Evolutionary conservation across 1,140 invertebrate genomes (phyloP).

Genomic region (Lasioglossum baleicum): DNA sequence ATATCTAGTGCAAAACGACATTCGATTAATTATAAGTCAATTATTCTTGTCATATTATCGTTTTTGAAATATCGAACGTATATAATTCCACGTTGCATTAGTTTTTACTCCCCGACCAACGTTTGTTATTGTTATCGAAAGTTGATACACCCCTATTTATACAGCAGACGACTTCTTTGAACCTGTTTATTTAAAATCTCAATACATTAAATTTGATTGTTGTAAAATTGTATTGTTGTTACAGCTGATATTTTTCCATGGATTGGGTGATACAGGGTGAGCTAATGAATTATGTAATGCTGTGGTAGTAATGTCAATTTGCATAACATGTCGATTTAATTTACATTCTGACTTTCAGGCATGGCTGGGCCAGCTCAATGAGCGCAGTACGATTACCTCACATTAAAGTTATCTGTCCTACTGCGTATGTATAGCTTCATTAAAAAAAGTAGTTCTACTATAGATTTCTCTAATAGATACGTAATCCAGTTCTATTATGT

Average conservation of each 20-base stretch:
- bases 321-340: constrained; percentile 28
- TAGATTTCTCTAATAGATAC: constrained; percentile 20
- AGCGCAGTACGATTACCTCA: constrained; percentile 88
- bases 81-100: not conserved
- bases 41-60: constrained; percentile 30
- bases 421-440: constrained; percentile 84
- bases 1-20: constrained; percentile 28
- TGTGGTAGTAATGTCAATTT: constrained; percentile 25
- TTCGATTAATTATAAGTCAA: constrained; percentile 52
- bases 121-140: not conserved
- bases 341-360: constrained; percentile 81
- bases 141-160: not conserved
- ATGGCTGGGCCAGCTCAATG: constrained; percentile 95
- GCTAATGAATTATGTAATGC: constrained; percentile 35
- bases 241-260: constrained; percentile 82
- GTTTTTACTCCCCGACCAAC: not conserved
- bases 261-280: constrained; percentile 82
- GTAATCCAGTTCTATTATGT: constrained; percentile 58
- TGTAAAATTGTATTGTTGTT: constrained; percentile 58
- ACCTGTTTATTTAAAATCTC: not conserved
- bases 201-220: too few relatives aligned
- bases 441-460: constrained; percentile 10
- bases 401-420: constrained; percentile 96
- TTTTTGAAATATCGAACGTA: not conserved
- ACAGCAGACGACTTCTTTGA: not conserved